Evolutionary conservation across 2,113 vertebrate species (phyloP).

Genomic region (Rhea americana): DNA sequence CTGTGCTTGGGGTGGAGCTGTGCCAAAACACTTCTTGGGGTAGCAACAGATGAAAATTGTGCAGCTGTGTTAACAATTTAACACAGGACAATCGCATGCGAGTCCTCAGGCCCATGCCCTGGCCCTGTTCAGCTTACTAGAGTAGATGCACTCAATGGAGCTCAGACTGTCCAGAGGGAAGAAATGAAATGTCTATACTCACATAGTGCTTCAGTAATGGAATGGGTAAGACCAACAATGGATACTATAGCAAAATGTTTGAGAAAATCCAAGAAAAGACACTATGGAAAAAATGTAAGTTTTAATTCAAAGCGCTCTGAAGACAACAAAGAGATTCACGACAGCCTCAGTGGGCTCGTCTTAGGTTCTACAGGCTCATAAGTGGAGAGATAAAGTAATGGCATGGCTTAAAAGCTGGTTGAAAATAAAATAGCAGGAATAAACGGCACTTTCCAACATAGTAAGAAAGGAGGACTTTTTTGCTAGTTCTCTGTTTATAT

Average conservation of each 20-base stretch:
- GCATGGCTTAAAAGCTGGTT: background rate
- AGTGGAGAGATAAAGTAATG: background rate
- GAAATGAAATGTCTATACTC: background rate
- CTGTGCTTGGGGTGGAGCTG: background rate
- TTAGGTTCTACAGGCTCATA: background rate
- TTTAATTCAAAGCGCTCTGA: background rate
- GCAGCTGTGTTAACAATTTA: background rate
- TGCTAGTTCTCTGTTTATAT: background rate
- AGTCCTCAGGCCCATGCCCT: background rate
- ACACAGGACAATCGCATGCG: background rate
- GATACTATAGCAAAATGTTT: background rate
- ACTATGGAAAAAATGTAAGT: rapidly evolving
- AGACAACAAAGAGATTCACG: background rate
- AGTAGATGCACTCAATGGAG: background rate
- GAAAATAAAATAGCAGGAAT: background rate
- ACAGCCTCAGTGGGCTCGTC: background rate
- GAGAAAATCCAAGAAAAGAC: background rate
- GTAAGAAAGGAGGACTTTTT: background rate
- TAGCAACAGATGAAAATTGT: background rate
- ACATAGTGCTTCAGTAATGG: background rate
- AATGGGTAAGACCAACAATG: background rate
- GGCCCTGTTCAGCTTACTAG: background rate
- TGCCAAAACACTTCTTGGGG: background rate
- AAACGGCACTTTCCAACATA: background rate
- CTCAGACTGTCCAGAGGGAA: rapidly evolving